Evolutionary conservation across 2,888 invertebrate genomes (phyloP), one percentile per base, ranked within the genome.

Genomic region (Bombylius discolor): DNA sequence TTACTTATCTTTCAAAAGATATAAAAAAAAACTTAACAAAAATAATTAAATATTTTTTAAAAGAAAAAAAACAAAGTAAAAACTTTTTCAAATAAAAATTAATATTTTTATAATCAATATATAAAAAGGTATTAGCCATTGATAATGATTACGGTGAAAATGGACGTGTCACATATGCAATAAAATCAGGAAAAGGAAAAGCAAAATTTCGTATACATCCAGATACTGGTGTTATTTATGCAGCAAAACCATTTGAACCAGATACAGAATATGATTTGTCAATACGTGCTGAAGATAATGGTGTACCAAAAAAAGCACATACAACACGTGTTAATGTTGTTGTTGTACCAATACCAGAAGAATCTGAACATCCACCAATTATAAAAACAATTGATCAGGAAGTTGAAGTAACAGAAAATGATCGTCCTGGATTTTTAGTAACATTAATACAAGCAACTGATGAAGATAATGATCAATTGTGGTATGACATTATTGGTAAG

Each of bases 401-500:
- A 63, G 84, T 86, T 56, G 81, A 84, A 67, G 81, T 86, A 47
- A 89, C 91, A 44, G 92, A 92, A 76, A 86, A 84, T 64, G 95
- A 95, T 74, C 81, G 81, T 64, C 85, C 92, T 45, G 94, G 94
- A 33, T 89, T 87, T 74, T 79, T 92, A 62, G 89, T 97, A 4
- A 82, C 89, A 52, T 81, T 91, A 58, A 80, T 96, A 66, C 87
- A 89, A 67, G 95, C 94, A 7, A 76, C 78, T 47, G 95, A 96
- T 75, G 83, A 84, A 54, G 95, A 96, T 69, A 84, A 83, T 49
- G 91, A 95, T 70, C 79, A 83, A 58, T 77, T 98, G 62, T 96
- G 93, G 89, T 97, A 88, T 73, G 87, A 89, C 67, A 95, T 98
- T 61, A 81, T 84, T 58, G 87, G 89, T 89, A 72, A 77, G 84